phyloP scores from a whole-genome alignment of 2,113 vertebrate species.

The Spea bombifrons region DNA sequence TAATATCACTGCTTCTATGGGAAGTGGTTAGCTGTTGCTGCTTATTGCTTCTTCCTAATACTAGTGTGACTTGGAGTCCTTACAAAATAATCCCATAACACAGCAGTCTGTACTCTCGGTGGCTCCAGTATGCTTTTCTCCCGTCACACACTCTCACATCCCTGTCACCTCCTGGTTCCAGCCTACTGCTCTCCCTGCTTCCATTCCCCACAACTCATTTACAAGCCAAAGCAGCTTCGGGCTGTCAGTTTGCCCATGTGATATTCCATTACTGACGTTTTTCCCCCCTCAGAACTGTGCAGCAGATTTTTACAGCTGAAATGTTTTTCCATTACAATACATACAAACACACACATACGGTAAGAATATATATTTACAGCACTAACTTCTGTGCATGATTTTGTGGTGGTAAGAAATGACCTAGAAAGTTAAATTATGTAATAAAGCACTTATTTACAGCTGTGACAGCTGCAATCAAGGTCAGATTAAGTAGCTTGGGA shows the following conservation, averaged over 20 bases:
- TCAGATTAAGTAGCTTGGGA: too few relatives aligned
- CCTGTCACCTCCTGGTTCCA: conserved; percentile 40
- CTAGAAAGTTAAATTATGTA: too few relatives aligned
- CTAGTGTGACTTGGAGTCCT: background rate
- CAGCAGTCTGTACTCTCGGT: background rate
- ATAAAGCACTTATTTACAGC: too few relatives aligned
- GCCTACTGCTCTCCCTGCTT: conserved; percentile 32
- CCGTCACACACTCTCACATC: conserved; percentile 13
- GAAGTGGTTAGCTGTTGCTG: background rate
- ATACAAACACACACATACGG: background rate
- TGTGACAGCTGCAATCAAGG: too few relatives aligned
- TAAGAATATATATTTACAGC: too few relatives aligned
- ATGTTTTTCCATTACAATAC: background rate
- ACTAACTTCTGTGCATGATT: too few relatives aligned
- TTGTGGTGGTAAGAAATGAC: too few relatives aligned
- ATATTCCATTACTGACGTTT: conserved; percentile 41
- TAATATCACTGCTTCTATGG: background rate
- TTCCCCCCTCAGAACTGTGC: conserved; percentile 32
- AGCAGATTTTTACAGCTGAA: conserved; percentile 21
- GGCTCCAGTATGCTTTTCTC: background rate
- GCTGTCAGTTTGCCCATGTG: conserved; percentile 38
- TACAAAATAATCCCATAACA: background rate
- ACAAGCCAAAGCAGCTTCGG: conserved; percentile 47
- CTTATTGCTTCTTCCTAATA: background rate
- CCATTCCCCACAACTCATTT: conserved; percentile 44